Base-by-base conservation (phyloP, 2,888 invertebrate genomes). In the Blastobasis lacticolella region DNA sequence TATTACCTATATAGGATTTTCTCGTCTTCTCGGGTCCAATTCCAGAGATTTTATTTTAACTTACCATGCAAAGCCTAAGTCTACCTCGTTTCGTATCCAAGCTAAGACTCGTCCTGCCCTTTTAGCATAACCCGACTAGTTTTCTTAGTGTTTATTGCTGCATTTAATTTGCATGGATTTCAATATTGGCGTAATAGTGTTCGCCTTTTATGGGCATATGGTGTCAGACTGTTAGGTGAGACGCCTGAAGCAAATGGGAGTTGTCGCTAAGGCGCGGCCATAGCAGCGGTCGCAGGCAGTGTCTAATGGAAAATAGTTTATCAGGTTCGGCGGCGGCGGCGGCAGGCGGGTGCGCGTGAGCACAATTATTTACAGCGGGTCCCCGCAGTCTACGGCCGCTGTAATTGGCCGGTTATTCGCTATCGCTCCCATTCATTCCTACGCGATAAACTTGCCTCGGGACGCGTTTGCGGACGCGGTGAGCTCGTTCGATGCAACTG, bases 351-450 rank as follows among this genome's bases (percentile, higher is more conserved):
- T 81, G 83, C 82, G 83, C 81, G 74, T 75, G 81, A 77, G 75
- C 77, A 78, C 71, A 75, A 78, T 83, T 83, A 84, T 83, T 83
- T 81, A 82, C 73, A 71, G 74, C 74, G 67, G 72, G 71, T 72
- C 75, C 75, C 71, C 69, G 73, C 72, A 67, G 81, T 75, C 75
- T 76, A 68, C 71, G 73, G 70, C 62, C 64, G 65, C 73, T 67
- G 77, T 85, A 85, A 85, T 84, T 84, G 84, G 78, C 75, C 78
- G 78, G 76, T 78, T 79, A 81, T 79, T 77, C 75, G 78, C 73
- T 83, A 85, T 82, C 81, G 74, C 76, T 67, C 78, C 81, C 84
- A 85, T 84, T 84, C 81, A 87, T 85, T 80, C 79, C 10, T 74
- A 68, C 69, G 67, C 71, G 82, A 84, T 83, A 85, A 81, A 77